Conservation (phyloP, 2,888 invertebrate species). For the Prostheceraeus crozeri region DNA sequence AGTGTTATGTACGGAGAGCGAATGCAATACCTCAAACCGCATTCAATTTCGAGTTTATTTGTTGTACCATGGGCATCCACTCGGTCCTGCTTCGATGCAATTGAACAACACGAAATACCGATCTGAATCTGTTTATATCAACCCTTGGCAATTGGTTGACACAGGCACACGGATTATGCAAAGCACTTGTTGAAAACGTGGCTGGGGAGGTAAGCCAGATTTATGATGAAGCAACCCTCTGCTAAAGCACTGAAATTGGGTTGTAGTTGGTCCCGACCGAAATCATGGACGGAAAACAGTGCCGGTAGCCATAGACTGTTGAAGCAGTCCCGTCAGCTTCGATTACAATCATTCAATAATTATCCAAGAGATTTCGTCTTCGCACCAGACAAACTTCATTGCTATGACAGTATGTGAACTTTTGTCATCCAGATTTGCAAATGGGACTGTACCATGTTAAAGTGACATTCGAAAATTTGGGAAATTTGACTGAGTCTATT, state of each 20-base stretch:
- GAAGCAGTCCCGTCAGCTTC: constrained; percentile 50
- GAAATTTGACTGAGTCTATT: no score
- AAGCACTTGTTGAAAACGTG: constrained; percentile 49
- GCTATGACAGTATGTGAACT: constrained; percentile 57
- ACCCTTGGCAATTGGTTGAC: no score
- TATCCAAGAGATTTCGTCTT: constrained; percentile 54
- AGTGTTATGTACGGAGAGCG: constrained; percentile 50
- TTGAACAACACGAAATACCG: no score
- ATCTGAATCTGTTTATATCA: no score
- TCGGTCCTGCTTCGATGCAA: constrained; percentile 54
- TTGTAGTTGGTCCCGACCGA: constrained; percentile 50
- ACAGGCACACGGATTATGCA: constrained; percentile 52
- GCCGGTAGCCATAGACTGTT: constrained; percentile 51
- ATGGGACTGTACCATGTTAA: no score
- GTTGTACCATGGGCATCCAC: constrained; percentile 58
- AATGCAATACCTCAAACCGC: constrained; percentile 56
- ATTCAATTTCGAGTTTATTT: constrained; percentile 57
- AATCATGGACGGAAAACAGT: constrained; percentile 53
- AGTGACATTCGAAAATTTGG: no score
- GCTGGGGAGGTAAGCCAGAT: constrained; percentile 52
- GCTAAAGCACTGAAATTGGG: no score
- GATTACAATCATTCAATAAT: constrained; percentile 56
- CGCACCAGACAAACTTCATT: constrained; percentile 49
- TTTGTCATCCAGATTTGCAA: no score
- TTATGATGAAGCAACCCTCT: no score